Base-by-base conservation (phyloP, 2,888 invertebrate genomes). In the Beris morrisii region DNA sequence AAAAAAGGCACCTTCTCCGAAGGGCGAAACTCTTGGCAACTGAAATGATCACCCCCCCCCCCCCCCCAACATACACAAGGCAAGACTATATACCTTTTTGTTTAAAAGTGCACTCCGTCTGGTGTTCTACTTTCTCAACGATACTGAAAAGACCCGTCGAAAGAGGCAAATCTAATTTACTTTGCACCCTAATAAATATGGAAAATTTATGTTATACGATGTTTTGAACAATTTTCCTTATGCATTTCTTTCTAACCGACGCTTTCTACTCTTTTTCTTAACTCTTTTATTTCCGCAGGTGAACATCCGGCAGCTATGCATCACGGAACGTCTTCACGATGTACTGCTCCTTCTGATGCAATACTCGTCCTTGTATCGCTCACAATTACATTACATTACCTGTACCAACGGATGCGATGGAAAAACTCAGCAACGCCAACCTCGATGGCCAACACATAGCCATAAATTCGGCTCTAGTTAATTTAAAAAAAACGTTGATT, bases 261-360 rank as follows among this genome's bases (percentile, higher is more conserved):
- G 13, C 30, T 28, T n/a, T 54, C 2, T 13, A 7, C 55, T 55
- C n/a, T n/a, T 30, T 55, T 32, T 32, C 15, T 28, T 7, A 13
- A n/a, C 22, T 64, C 15, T 38, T 38, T 38, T 38, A 38, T 67
- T 59, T 68, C 71, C 72, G 7, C 86, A 91, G 92, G 91, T 75
- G 92, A 92, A 83, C 90, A 91, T 78, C 92, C 92, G 74, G 92
- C 91, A 66, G 92, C 92, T 54, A 92, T 92, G 91, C 90, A 92
- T 82, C 90, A 91, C 74, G 88, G 89, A 57, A 84, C 73, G 66
- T 75, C 77, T 54, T 70, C 74, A 70, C 73, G 74, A 53, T 65
- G 73, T n/a, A 74, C 71, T 69, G 73, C 75, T 64, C 74, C 78
- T 65, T 61, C 61, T 12, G 22, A 50, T 52, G 69, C 75, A 30